Conservation (phyloP, 2,113 vertebrate genomes). For the Rattus rattus region DNA sequence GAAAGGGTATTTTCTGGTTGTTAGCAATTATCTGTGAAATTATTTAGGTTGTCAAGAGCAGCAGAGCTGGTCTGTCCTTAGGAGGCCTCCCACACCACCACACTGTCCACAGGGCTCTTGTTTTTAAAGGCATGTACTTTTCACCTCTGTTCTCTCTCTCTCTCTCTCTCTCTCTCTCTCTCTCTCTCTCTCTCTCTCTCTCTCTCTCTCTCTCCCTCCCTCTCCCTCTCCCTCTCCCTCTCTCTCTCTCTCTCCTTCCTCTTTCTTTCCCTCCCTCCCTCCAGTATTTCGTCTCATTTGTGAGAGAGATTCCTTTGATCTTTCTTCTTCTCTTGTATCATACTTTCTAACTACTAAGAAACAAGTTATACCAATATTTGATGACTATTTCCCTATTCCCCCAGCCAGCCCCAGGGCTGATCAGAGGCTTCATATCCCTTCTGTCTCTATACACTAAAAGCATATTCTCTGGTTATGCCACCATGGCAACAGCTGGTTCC, state of each 20-base stretch:
- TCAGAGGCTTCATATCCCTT: neutral
- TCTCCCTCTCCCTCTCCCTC: neutral
- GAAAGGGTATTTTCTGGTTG: slow-evolving; percentile 46
- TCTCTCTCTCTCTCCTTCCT: neutral
- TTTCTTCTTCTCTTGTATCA: neutral
- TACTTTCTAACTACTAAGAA: slow-evolving; percentile 1
- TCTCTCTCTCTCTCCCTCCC: neutral
- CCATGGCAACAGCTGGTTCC: neutral
- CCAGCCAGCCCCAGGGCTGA: neutral
- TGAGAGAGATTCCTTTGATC: neutral
- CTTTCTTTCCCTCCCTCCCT: neutral
- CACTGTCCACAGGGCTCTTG: neutral
- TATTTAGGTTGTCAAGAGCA: slow-evolving; percentile 64
- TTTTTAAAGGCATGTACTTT: slow-evolving; percentile 15
- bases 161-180: neutral
- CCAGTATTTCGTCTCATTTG: slow-evolving; percentile 1
- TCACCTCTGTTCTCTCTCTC: neutral
- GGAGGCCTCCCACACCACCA: neutral
- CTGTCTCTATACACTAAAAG: neutral
- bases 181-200: neutral
- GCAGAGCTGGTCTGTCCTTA: neutral
- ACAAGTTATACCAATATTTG: neutral
- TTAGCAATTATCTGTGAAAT: slow-evolving; percentile 73
- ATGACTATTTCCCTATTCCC: neutral
- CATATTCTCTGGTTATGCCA: neutral